These are phyloP conservation scores for Drosophila ironensis DNA, from an alignment of 1,140 invertebrate species.

Conservation along the genomic window DNA sequence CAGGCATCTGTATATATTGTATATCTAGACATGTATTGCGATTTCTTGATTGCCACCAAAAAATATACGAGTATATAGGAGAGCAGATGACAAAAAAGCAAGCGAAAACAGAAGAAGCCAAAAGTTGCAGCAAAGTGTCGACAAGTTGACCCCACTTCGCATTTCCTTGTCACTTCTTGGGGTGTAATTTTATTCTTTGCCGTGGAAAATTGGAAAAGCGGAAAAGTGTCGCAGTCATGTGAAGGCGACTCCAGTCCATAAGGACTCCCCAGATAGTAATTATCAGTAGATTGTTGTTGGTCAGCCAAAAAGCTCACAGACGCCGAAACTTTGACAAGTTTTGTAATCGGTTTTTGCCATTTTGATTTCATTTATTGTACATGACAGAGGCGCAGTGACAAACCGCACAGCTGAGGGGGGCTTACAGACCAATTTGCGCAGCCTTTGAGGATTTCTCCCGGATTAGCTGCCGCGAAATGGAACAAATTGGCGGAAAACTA, in stretches of 20 bases:
- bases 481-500: too few species aligned
- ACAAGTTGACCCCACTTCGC: constrained; percentile 33
- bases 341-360: constrained; percentile 69
- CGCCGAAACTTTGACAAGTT: constrained; percentile 67
- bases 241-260: too few species aligned
- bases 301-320: constrained; percentile 26
- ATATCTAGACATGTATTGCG: constrained; percentile 57
- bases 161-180: not conserved
- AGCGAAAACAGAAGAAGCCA: constrained; percentile 33
- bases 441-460: too few species aligned
- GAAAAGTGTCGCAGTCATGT: constrained; percentile 37
- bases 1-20: constrained; percentile 44
- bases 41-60: constrained; percentile 47
- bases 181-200: not conserved
- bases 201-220: constrained; percentile 22
- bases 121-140: constrained; percentile 49
- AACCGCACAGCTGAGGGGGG: not conserved
- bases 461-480: too few species aligned
- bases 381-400: constrained; percentile 9
- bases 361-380: constrained; percentile 71
- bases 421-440: too few species aligned
- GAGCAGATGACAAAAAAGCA: not conserved
- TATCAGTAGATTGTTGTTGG: constrained; percentile 74
- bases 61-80: not conserved
- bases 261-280: constrained; percentile 78